Conservation (phyloP, 2,888 invertebrate species). For the Trachelus iudaicus region DNA sequence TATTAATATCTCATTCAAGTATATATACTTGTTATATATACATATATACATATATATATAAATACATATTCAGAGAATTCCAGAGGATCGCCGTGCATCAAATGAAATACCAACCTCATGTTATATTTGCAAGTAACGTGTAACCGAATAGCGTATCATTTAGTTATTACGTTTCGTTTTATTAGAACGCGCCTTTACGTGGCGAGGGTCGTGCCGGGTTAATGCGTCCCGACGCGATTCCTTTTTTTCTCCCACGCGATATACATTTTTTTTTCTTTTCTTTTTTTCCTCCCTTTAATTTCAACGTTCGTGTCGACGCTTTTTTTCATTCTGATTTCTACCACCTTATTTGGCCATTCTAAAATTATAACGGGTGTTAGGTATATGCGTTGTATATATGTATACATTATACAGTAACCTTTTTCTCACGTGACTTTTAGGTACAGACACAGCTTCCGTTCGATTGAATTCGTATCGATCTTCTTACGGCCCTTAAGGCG, state of each 20-base stretch:
- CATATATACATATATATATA: neutral
- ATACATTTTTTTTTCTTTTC: neutral
- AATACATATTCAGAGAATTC: neutral
- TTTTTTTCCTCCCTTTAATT: neutral
- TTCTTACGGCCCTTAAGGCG: conserved; percentile 3
- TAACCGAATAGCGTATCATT: neutral
- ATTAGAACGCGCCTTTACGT: neutral
- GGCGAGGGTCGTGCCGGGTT: neutral
- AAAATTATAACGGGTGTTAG: neutral
- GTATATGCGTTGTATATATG: neutral
- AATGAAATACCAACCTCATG: neutral
- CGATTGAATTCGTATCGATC: conserved; percentile 20
- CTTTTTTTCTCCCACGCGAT: neutral
- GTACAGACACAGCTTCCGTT: conserved; percentile 3
- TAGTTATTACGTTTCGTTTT: neutral
- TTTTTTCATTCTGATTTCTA: neutral
- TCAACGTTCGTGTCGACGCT: no score
- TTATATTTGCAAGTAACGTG: neutral
- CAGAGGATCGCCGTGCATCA: neutral
- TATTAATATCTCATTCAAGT: neutral
- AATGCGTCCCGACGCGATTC: neutral
- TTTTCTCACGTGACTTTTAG: neutral
- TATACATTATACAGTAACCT: neutral
- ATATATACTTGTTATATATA: neutral
- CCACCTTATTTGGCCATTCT: neutral